Evolutionary conservation across 2,797 vertebrate genomes (phyloP), one percentile per base, ranked within the genome.

Genomic region (Crenichthys baileyi): DNA sequence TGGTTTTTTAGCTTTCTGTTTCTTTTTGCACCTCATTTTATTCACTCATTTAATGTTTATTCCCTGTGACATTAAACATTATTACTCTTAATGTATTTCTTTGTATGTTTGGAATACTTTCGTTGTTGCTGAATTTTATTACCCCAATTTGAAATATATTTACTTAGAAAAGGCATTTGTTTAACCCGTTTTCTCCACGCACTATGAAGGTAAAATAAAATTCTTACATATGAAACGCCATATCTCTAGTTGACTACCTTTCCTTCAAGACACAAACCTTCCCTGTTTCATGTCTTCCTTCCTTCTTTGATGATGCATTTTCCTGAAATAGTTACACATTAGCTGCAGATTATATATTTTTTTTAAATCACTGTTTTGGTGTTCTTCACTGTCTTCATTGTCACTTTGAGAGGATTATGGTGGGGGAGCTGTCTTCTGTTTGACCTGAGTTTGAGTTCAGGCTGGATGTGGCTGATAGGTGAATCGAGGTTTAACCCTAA

Each of bases 401-500:
- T 72, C 75, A 60, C 16, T 58, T 50, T 68, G 75, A 71, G 70
- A 72, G 65, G 68, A 73, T 60, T 20, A 55, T 12, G 48, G 31
- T 78, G 39, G 20, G 72, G 61, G 67, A 44, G 73, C 29, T 77
- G 39, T 20, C 82, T 85, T 79, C 78, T 61, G 71, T 72, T 83
- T 88, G 90, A 91, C 91, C 90, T 83, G 63, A 39, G 82, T 80
- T 65, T 88, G 83, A 90, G 90, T 90, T 55, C 72, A 76, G 87
- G 84, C 87, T 89, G 89, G 88, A 93, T 83, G 83, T 74, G 73
- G 76, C 80, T 84, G 82, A 89, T 88, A 91, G 86, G 74, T 86
- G 80, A 90, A 89, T 82, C 83, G 84, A 83, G 79, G 41, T 89
- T 88, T 82, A 86, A 87, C 56, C 79, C 79, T n/a, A 29, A 68